phyloP scores from a whole-genome alignment of 1,140 invertebrate genomes.

The Pachyrhynchus sulphureomaculatus region DNA sequence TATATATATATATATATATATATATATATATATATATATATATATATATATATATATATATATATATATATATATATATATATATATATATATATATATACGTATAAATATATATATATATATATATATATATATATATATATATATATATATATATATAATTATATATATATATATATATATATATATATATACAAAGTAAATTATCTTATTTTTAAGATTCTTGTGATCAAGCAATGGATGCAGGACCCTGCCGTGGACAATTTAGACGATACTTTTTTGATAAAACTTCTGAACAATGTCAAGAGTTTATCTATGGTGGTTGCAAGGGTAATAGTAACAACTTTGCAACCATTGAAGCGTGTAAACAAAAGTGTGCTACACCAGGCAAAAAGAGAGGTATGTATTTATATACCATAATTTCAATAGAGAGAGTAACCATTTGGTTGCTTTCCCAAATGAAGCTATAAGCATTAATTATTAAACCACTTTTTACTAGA shows the following conservation, averaged over 20 bases:
- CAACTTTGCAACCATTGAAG: slow-evolving; percentile 78
- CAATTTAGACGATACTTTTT: slow-evolving; percentile 82
- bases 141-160: no score
- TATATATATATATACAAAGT: no score
- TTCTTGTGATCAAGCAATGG: slow-evolving; percentile 74
- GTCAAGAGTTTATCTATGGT: slow-evolving; percentile 80
- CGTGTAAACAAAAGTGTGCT: slow-evolving; percentile 76
- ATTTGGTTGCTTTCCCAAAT: neutral
- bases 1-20: no score
- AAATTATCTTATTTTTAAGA: slow-evolving; percentile 61
- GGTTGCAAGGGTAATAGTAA: slow-evolving; percentile 91
- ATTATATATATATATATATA: no score
- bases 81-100: no score
- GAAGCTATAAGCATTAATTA: no score
- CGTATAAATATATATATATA: no score
- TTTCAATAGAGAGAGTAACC: neutral
- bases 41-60: no score
- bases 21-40: no score
- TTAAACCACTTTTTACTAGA: no score
- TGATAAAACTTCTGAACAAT: slow-evolving; percentile 68
- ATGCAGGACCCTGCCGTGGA: slow-evolving; percentile 81
- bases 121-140: no score
- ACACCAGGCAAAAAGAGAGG: slow-evolving; percentile 72
- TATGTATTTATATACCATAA: slow-evolving; percentile 49
- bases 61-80: no score